These are phyloP conservation scores for Crotophaga sulcirostris DNA, from an alignment of 2,113 vertebrate species.

Conservation along the genomic window DNA sequence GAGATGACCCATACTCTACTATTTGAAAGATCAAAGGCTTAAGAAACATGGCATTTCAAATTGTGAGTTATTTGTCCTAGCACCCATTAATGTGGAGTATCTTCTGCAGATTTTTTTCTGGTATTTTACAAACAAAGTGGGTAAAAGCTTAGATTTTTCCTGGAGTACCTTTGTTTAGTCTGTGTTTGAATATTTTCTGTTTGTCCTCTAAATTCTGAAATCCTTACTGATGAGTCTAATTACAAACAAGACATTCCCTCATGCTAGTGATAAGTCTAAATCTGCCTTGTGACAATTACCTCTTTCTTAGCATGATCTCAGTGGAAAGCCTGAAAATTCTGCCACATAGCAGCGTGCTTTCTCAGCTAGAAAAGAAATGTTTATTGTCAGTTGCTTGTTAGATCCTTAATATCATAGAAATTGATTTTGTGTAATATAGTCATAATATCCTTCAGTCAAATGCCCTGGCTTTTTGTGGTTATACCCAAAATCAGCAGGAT, in stretches of 20 bases:
- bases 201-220: not conserved
- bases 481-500: not conserved
- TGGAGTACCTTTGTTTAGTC: not conserved
- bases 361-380: not conserved
- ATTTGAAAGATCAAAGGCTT: not conserved
- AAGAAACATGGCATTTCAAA: not conserved
- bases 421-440: not conserved
- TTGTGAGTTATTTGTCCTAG: not conserved
- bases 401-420: not conserved
- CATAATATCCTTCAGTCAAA: not conserved
- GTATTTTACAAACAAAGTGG: not conserved
- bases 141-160: not conserved
- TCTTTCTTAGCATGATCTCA: not conserved
- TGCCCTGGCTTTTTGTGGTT: not conserved
- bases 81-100: not conserved
- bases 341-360: not conserved
- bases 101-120: not conserved
- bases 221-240: not conserved
- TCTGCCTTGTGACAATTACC: not conserved
- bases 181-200: not conserved
- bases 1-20: not conserved
- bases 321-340: not conserved
- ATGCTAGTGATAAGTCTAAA: not conserved
- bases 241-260: not conserved
- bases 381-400: not conserved